A percentile compares a stretch with the other conserved stretches of the same genome.
Evolutionary conservation across 1,140 invertebrate species (phyloP).

Genomic region (Drosophila mojavensis): DNA sequence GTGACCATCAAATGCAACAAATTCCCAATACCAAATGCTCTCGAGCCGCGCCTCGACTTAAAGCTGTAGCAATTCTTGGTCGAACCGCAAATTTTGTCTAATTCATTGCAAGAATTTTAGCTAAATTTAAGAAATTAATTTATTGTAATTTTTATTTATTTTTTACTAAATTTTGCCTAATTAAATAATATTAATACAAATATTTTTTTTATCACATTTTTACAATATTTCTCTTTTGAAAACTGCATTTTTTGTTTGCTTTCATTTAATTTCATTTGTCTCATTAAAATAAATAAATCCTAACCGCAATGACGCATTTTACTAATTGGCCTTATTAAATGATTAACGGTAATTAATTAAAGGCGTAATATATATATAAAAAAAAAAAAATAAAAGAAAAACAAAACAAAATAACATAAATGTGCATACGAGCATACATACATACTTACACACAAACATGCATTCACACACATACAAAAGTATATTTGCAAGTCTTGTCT

Average conservation of each 20-base stretch:
- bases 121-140: too few species aligned
- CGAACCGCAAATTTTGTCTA: too few species aligned
- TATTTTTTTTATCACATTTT: too few species aligned
- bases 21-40: not conserved
- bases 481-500: not conserved
- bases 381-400: not conserved
- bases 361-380: not conserved
- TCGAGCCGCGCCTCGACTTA: not conserved
- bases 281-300: not conserved
- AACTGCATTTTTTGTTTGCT: too few species aligned
- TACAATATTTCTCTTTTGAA: too few species aligned
- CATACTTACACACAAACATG: too few species aligned
- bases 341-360: conserved; percentile 1
- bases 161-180: too few species aligned
- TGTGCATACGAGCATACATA: not conserved
- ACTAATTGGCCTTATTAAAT: not conserved
- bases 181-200: too few species aligned
- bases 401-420: not conserved
- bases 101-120: too few species aligned
- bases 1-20: conserved; percentile 18
- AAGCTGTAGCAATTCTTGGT: not conserved
- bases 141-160: too few species aligned
- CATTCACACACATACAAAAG: too few species aligned
- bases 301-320: not conserved
- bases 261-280: too few species aligned